A percentile compares a stretch with the other conserved stretches of the same genome.
Conservation (phyloP, 2,797 vertebrate species). For the Geotria australis region DNA sequence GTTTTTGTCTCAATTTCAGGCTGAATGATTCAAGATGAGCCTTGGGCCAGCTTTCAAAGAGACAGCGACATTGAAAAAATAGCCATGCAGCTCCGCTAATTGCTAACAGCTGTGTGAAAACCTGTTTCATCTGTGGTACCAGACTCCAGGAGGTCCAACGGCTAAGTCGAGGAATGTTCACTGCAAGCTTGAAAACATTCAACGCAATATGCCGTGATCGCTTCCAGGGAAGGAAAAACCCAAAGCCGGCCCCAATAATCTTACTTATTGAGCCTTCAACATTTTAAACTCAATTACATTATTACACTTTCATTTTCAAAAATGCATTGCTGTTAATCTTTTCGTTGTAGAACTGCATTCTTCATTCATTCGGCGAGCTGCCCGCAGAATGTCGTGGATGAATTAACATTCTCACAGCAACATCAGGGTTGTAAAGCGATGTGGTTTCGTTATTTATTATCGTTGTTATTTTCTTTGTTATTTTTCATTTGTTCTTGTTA, state of each 20-base stretch:
- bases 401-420: no score
- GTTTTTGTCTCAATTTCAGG: not conserved
- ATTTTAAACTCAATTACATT: no score
- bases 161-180: not conserved
- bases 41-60: not conserved
- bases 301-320: not conserved
- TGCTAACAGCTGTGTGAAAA: not conserved
- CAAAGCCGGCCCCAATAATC: not conserved
- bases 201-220: not conserved
- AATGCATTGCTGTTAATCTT: not conserved
- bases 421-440: no score
- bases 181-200: not conserved
- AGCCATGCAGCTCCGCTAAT: not conserved
- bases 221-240: not conserved
- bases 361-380: no score
- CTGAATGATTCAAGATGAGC: not conserved
- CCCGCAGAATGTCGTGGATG: no score
- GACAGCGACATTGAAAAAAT: not conserved
- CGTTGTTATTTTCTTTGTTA: no score
- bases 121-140: not conserved
- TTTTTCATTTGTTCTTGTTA: no score
- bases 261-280: not conserved
- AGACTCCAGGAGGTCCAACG: not conserved
- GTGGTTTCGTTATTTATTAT: no score
- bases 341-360: not conserved